phyloP scores from a whole-genome alignment of 2,113 vertebrate species.

The Danio rerio region GRCz12tu NC_133181.1:44858001-44858500 shows the following conservation, averaged over 20 bases:
- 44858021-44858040: background rate
- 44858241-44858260: background rate
- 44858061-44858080: background rate
- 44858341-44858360: background rate
- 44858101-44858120: background rate
- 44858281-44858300: background rate
- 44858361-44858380: background rate
- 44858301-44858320: background rate
- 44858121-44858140: background rate
- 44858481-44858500: background rate
- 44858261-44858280: background rate
- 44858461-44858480: background rate
- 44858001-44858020: background rate
- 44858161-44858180: background rate
- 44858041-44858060: background rate
- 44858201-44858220: background rate
- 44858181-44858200: background rate
- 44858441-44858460: background rate
- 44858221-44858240: background rate
- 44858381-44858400: background rate
- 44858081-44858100: background rate
- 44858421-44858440: background rate
- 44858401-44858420: background rate
- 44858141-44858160: background rate
- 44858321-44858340: background rate